Base-by-base conservation (phyloP, 1,140 invertebrate species). In the Brachionus koreanus region DNA sequence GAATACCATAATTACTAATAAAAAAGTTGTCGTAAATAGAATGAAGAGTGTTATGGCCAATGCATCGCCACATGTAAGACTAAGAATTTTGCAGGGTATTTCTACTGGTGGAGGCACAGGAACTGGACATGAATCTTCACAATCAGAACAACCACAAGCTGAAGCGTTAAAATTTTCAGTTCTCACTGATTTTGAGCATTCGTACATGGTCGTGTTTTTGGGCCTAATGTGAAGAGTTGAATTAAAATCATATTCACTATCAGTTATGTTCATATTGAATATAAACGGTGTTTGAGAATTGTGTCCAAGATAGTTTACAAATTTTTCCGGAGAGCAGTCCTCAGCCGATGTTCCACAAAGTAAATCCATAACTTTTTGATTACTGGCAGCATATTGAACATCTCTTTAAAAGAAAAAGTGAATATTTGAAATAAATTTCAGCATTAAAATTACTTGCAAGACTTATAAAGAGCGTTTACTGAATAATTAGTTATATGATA, bases 241-340 rank as follows among this genome's bases (percentile, higher is more conserved):
- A 57, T 82, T 72, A 37, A 29, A 46, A 72, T 72, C 25, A 13
- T 57, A 52, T 16, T 37, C 23, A n/a, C 49, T 4, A 49, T 82
- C 57, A 25, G 82, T 72, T 4, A 74, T 61, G 10, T 72, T 52
- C 33, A 72, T 52, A 57, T 82, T 37, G 37, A 82, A 65, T 7
- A 33, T 23, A 75, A 82, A 82, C 12, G 82, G 82, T n/a, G 65
- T 37, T 74, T 49, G 43, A n/a, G 65, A 39, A 72, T 82, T 82
- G 25, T 49, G 13, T 16, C 82, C 82, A 16, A 83, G 19, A 67
- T 42, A 83, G 10, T 43, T 33, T 1, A 83, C 33, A 12, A 75
- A 76, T 65, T 42, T 65, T 43, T 75, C 10, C 16, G 49, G 19
- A 0, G 35, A 75, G 35, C 82, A 83, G n/a, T 43, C n/a, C 9